These are phyloP conservation scores for Choloepus hoffmanni DNA, from an alignment of 2,113 vertebrate genomes.

Conservation along the genomic window DNA sequence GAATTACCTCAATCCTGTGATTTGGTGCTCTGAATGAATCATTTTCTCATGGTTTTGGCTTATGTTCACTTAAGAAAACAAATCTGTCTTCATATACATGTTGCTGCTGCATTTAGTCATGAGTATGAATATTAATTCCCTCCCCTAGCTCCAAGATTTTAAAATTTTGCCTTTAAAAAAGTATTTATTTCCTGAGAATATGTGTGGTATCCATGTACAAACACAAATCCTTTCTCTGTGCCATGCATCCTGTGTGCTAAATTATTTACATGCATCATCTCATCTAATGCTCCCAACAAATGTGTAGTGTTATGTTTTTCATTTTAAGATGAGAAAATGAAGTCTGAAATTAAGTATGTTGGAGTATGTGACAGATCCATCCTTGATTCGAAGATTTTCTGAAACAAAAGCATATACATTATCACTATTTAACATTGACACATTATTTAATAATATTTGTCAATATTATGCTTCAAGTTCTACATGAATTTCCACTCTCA, in stretches of 20 bases:
- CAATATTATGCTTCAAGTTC: not conserved
- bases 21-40: not conserved
- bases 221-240: not conserved
- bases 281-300: not conserved
- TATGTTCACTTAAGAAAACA: not conserved
- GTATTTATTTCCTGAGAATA: not conserved
- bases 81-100: not conserved
- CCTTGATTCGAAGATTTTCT: not conserved
- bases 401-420: not conserved
- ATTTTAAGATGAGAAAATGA: not conserved
- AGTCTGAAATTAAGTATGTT: not conserved
- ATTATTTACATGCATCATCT: not conserved
- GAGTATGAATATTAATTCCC: not conserved
- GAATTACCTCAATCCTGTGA: not conserved
- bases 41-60: not conserved
- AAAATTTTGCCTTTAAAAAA: constrained; percentile 6
- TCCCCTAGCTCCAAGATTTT: not conserved
- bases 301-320: not conserved
- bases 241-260: not conserved
- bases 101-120: not conserved
- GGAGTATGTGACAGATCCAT: not conserved
- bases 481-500: not conserved
- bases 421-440: not conserved
- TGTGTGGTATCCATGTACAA: not conserved
- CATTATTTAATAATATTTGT: not conserved